Evolutionary conservation across 2,888 invertebrate genomes (phyloP), one percentile per base, ranked within the genome.

Genomic region (Amphipoea lucens): DNA sequence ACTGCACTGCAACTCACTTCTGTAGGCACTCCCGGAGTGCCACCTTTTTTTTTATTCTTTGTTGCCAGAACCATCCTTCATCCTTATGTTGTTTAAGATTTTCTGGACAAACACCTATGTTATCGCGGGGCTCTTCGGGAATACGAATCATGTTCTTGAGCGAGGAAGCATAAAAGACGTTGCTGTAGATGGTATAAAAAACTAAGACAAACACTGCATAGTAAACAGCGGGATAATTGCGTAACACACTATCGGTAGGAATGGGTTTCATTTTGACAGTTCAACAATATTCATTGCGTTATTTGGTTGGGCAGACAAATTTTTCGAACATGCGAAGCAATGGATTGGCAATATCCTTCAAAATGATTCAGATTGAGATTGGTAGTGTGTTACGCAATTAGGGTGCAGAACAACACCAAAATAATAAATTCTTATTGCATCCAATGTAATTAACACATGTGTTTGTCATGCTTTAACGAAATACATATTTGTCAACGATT

Each of bases 181-280:
- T 68, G 45, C 45, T 29, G 45, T 11, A 45, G n/a, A 11, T 68
- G 68, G 45, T 68, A 68, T 29, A 68, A 68, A 45, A 68, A 68
- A 29, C 17, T 29, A 11, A 45, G 45, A 20, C n/a, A 11, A 20
- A 45, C 42, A 29, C 5, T 45, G 5, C 9, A 68, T 29, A 45
- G n/a, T n/a, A n/a, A 48, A 29, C 11, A 29, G 29, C 29, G 29
- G 29, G 29, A 1, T 29, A 29, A 29, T 29, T 29, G 29, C 29
- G 29, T 29, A 29, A 29, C 29, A 29, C 29, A 29, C 29, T 29
- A 29, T 29, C 1, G 29, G 29, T 29, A 29, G 29, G 29, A 29
- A 29, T 29, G 29, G 1, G 29, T 29, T 29, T 29, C 29, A 29
- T 29, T 29, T 29, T 29, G 29, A 29, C 29, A 29, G 29, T 29